Percentiles rank a stretch among this genome's conserved stretches.
phyloP scores from a whole-genome alignment of 2,113 vertebrate genomes.

The Vireo altiloquus region DNA sequence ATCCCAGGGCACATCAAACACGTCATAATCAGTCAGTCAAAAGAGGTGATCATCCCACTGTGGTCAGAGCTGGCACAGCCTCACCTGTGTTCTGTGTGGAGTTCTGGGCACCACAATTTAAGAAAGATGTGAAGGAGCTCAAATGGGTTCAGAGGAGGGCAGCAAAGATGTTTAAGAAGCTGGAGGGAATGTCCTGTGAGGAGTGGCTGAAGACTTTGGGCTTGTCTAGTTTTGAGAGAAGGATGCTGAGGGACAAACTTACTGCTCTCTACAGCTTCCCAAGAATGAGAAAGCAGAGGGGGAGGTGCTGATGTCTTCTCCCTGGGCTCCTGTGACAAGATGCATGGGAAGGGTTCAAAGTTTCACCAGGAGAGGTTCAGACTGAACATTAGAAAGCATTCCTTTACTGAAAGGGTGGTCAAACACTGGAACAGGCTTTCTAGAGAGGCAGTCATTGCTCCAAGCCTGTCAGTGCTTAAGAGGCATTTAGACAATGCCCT shows the following conservation, averaged over 20 bases:
- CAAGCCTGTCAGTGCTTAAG: not conserved
- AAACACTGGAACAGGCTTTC: not conserved
- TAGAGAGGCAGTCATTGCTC: not conserved
- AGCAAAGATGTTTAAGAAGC: not conserved
- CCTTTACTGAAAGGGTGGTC: not conserved
- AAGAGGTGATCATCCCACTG: not conserved
- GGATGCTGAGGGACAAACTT: not conserved
- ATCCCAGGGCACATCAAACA: no score
- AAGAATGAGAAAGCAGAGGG: not conserved
- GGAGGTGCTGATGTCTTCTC: not conserved
- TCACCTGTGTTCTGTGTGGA: not conserved
- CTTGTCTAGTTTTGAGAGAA: not conserved
- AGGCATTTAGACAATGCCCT: not conserved
- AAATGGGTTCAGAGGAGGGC: not conserved
- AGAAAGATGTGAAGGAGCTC: not conserved
- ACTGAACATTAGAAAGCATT: not conserved
- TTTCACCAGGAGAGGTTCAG: not conserved
- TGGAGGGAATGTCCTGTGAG: not conserved
- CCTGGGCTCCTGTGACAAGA: not conserved
- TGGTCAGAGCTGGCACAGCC: not conserved
- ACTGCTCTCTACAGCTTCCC: not conserved
- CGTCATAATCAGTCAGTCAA: accelerated
- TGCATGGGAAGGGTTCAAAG: not conserved
- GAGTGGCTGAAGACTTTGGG: not conserved
- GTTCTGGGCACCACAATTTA: no score